Base-by-base conservation (phyloP, 2,113 vertebrate genomes). In the Rhabdornis inornatus region DNA sequence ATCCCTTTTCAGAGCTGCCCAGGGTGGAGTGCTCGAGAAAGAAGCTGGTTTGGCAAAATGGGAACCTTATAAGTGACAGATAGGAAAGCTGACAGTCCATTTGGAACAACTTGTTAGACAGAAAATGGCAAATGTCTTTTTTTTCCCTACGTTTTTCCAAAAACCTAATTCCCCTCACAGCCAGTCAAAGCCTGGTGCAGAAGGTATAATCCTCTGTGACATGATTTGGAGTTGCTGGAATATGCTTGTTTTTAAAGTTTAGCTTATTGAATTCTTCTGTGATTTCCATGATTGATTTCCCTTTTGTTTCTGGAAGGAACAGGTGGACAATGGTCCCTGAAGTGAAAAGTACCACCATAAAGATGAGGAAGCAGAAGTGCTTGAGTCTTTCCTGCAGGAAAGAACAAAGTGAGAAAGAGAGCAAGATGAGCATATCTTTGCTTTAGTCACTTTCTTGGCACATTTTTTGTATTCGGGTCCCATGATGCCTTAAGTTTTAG, bases 301-400 rank as follows among this genome's bases (percentile, higher is more conserved):
- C 98, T 75, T 99, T 99, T 22, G 99, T 99, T 97, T 99, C 99
- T 35, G 99, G 99, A 94, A 99, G 96, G 91, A 99, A 94, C 47
- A 99, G 60, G 78, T 98, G 97, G 45, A 98, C 88, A 40, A 96
- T 96, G 10, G 97, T 55, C 19, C 97, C 98, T 35, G 98, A 98
- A 59, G 97, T 50, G 83, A 99, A 92, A 94, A 99, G 98, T 70
- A 98, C 94, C 0, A 68, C 89, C 60, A 97, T 98, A 52, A 98
- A 99, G 27, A 98, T 98, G 83, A 99, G 97, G 63, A 99, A 99
- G 95, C 98, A 99, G 97, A 97, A 99, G 35, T 98, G 97, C 19
- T 97, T 97, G 76, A 99, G 82, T 47, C 91, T 98, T 45, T 97
- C 98, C 99, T 99, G 97, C 11, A 70, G 95, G 81, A 45, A 91